A percentile compares a stretch with the other conserved stretches of the same genome.
Evolutionary conservation across 2,888 invertebrate genomes (phyloP).

Genomic region (Caenorhabditis sulstoni): DNA sequence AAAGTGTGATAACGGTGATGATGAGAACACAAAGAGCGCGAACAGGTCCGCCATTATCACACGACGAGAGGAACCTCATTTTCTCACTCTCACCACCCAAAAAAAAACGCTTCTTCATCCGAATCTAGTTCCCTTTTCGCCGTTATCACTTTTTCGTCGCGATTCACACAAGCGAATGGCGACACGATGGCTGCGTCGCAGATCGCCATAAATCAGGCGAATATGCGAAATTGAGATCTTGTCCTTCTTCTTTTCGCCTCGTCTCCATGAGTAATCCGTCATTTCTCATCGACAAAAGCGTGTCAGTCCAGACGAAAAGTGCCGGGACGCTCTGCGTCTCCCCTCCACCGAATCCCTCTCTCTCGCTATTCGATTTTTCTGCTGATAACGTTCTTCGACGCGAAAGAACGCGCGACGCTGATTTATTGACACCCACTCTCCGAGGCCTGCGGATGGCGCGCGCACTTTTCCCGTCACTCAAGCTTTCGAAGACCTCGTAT

Average conservation of each 20-base stretch:
- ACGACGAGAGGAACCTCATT: conserved; percentile 3
- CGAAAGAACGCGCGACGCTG: conserved; percentile 23
- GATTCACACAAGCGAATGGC: conserved; percentile 10
- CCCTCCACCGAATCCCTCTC: conserved; percentile 1
- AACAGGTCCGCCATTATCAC: neutral
- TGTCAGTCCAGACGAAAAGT: conserved; percentile 7
- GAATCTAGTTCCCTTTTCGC: conserved; percentile 36
- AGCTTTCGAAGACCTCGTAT: too few relatives aligned
- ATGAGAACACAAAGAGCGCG: conserved; percentile 40
- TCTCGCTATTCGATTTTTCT: neutral
- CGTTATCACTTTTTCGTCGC: conserved; percentile 1
- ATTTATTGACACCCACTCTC: neutral
- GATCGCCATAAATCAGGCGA: conserved; percentile 37
- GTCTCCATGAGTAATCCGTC: conserved; percentile 18
- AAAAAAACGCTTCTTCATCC: conserved; percentile 32
- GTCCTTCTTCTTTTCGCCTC: neutral
- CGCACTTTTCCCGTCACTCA: conserved; percentile 20
- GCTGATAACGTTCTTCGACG: conserved; percentile 14
- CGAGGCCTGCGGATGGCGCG: too few relatives aligned
- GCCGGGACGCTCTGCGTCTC: neutral
- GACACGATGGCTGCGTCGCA: conserved; percentile 51
- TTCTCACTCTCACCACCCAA: conserved; percentile 16
- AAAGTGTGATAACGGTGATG: conserved; percentile 1
- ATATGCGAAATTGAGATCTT: conserved; percentile 51
- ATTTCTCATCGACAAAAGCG: conserved; percentile 28